phyloP scores from a whole-genome alignment of 2,113 vertebrate genomes.

The Dromiciops gliroides region DNA sequence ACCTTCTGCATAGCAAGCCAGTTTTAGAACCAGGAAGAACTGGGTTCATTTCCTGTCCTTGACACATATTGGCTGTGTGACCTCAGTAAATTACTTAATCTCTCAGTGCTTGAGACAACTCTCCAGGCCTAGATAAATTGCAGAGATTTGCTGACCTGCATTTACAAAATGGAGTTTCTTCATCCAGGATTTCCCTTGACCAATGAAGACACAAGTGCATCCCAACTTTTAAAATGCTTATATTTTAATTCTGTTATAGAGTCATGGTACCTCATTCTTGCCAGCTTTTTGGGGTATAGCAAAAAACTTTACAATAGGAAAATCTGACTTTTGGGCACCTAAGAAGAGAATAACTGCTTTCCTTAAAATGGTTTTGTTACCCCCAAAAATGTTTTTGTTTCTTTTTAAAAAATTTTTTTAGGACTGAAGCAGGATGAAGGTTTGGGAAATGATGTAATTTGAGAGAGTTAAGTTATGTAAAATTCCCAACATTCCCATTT shows the following conservation, averaged over 20 bases:
- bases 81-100: background rate
- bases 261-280: constrained; percentile 43
- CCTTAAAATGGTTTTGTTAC: constrained; percentile 22
- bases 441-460: background rate
- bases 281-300: constrained; percentile 22
- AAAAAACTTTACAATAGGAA: constrained; percentile 29
- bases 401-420: background rate
- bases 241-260: background rate
- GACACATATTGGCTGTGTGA: background rate
- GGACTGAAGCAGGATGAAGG: background rate
- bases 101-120: background rate
- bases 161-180: background rate
- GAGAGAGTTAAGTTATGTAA: background rate
- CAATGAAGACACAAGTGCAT: background rate
- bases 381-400: background rate
- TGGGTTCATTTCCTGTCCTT: background rate
- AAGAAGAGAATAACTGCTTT: constrained; percentile 23
- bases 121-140: background rate
- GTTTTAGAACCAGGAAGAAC: background rate
- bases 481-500: constrained; percentile 19
- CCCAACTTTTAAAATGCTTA: constrained; percentile 26
- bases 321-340: constrained; percentile 7
- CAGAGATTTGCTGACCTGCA: background rate
- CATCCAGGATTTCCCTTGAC: background rate
- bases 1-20: background rate